phyloP scores from a whole-genome alignment of 1,140 invertebrate species.

The Drosophila pachea region DNA sequence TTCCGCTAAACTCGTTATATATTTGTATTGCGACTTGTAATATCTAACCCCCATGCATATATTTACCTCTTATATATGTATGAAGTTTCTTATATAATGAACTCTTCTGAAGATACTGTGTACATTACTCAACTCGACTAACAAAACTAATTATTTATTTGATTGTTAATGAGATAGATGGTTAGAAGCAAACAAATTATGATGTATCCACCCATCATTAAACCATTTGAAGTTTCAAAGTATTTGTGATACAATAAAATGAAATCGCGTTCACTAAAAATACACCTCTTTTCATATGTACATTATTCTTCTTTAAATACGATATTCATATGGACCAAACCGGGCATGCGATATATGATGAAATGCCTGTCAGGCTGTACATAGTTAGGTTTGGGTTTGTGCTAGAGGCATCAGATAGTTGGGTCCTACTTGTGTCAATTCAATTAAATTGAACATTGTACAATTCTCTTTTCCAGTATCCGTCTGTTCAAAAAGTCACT shows the following conservation, averaged over 20 bases:
- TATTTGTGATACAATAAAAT: conserved; percentile 77
- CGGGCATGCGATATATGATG: background rate
- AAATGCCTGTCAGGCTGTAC: background rate
- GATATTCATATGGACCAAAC: conserved; percentile 60
- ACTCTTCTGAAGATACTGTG: conserved; percentile 44
- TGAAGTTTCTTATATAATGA: conserved; percentile 35
- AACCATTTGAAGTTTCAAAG: conserved; percentile 61
- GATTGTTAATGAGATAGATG: conserved; percentile 53
- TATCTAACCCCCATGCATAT: conserved; percentile 12
- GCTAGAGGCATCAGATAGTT: background rate
- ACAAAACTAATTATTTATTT: conserved; percentile 62
- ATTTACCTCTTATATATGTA: conserved; percentile 30
- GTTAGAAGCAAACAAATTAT: conserved; percentile 36
- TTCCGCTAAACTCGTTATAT: conserved; percentile 31
- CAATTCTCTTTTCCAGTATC: conserved; percentile 69
- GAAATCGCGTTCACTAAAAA: conserved; percentile 56
- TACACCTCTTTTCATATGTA: conserved; percentile 26
- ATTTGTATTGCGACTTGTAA: conserved; percentile 37
- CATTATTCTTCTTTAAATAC: conserved; percentile 50
- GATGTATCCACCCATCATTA: conserved; percentile 55
- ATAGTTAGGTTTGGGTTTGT: background rate
- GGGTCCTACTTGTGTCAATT: background rate
- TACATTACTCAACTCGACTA: conserved; percentile 65
- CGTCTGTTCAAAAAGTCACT: conserved; percentile 59
- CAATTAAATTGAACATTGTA: conserved; percentile 43